phyloP scores from a whole-genome alignment of 2,888 invertebrate species.

The Cordylochernes scorpioides region DNA sequence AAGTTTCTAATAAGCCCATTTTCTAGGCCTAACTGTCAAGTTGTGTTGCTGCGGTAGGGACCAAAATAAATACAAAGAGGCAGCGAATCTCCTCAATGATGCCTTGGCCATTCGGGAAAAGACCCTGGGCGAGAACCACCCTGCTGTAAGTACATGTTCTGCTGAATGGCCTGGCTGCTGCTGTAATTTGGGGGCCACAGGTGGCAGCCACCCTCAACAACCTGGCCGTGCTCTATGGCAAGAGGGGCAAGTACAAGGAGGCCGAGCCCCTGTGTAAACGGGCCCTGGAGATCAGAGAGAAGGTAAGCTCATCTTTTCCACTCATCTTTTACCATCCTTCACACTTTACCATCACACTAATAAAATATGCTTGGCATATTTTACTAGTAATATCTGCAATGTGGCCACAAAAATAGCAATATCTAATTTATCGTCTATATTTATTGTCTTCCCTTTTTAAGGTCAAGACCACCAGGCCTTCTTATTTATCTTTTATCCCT shows the following conservation, averaged over 20 bases:
- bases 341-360: not conserved
- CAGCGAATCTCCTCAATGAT: constrained; percentile 87
- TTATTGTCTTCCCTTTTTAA: no score
- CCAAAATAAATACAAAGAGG: constrained; percentile 98
- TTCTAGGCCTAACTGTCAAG: no score
- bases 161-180: not conserved
- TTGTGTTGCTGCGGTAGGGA: constrained; percentile 31
- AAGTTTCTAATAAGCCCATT: no score
- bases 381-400: no score
- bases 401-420: no score
- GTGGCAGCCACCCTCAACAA: constrained; percentile 93
- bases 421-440: no score
- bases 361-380: not conserved
- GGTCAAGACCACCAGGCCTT: no score
- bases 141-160: constrained; percentile 34
- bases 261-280: constrained; percentile 96
- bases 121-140: constrained; percentile 92
- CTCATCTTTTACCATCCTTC: no score
- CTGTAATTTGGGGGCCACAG: no score
- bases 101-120: constrained; percentile 90
- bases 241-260: constrained; percentile 90
- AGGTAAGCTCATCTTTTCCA: constrained; percentile 1
- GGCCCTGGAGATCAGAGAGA: constrained; percentile 88
- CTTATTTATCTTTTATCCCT: no score
- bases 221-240: constrained; percentile 88